Conservation (phyloP, 2,113 vertebrate genomes). For the Chitala chitala region DNA sequence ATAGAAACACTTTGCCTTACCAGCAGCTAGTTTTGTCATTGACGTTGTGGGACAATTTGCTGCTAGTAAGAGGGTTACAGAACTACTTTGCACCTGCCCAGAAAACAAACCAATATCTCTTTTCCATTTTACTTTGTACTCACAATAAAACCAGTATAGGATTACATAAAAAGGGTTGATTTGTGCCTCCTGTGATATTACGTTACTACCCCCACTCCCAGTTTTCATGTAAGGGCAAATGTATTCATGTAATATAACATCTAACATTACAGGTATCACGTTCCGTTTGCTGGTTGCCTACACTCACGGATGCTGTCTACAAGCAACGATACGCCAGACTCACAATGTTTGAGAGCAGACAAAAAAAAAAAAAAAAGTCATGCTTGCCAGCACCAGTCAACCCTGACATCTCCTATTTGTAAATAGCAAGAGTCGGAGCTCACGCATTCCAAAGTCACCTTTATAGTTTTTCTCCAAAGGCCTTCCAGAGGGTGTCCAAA, state of each 20-base stretch:
- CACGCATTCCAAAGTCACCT: background rate
- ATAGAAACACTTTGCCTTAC: too few species aligned
- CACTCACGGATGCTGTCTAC: background rate
- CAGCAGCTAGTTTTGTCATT: too few species aligned
- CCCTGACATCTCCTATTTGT: background rate
- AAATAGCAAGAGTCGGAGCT: background rate
- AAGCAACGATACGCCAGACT: background rate
- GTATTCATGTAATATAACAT: background rate
- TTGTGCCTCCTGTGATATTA: background rate
- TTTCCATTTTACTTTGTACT: background rate
- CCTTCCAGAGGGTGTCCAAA: background rate
- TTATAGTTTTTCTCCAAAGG: background rate
- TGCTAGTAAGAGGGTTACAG: too few species aligned
- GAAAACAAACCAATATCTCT: background rate
- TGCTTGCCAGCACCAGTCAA: background rate
- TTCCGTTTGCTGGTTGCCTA: background rate
- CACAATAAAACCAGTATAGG: background rate
- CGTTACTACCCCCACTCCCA: background rate
- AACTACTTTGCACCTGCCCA: background rate
- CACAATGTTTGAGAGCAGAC: background rate
- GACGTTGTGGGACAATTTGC: too few species aligned
- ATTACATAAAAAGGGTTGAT: slow-evolving; percentile 2
- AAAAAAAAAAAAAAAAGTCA: background rate
- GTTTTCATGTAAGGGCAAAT: background rate
- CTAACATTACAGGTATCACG: background rate